Base-by-base conservation (phyloP, 2,113 vertebrate genomes). In the Cochlearius cochlearius region DNA sequence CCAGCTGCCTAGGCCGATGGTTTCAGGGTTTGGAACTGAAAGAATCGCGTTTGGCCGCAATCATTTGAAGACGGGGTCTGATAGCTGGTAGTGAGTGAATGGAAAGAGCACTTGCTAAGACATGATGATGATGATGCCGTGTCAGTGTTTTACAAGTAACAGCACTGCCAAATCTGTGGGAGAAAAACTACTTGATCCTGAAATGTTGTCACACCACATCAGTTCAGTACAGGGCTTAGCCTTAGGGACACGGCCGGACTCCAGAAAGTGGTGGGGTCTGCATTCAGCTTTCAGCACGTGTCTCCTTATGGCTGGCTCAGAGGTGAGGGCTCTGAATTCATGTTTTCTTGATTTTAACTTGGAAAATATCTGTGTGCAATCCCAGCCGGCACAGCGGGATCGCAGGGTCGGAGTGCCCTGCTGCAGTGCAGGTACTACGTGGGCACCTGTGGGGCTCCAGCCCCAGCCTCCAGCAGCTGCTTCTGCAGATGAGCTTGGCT, bases 331-430 rank as follows among this genome's bases (percentile, higher is more conserved):
- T 90, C 22, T 43, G 50, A 63, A 69, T 19, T 3, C 7, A 7
- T 29, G 4, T 26, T 49, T 20, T 56, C 2, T 4, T 43, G 23
- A 23, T 86, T 86, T 88, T 50, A 39, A 56, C 26, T 53, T 58
- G 15, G 49, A 76, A 90, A 92, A 69, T 25, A 2, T 7, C 23
- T 32, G 3, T 67, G 15, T 50, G 20, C 10, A 19, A 32, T 79
- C 67, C 36, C 34, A 79, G 7, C 2, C 2, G 4, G 39, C 55
- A 45, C 15, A 41, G 12, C 17, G 50, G 34, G 36, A 75, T 71
- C 4, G 0, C 39, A 53, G 30, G 3, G 5, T 9, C 4, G 4
- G 12, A 79, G 12, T n/a, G 9, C 11, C 7, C 7, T 0, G 0
- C 15, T 60, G 15, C 39, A 49, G 17, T 34, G 7, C 10, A 19